Evolutionary conservation across 1,140 invertebrate genomes (phyloP), one percentile per base, ranked within the genome.

Genomic region (Leptopilina boulardi): DNA sequence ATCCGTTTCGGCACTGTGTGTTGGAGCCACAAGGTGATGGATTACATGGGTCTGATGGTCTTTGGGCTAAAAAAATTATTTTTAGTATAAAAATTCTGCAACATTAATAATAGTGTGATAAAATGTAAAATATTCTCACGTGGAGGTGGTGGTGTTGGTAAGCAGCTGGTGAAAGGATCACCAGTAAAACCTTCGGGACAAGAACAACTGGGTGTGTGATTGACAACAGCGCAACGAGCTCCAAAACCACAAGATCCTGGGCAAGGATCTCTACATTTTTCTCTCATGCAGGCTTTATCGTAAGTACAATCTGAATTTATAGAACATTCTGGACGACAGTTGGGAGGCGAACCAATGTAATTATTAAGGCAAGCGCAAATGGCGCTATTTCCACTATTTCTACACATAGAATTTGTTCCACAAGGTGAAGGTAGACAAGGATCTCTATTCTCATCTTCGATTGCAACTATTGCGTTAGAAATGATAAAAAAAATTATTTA

Each of bases 241-340:
- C 93, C 92, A 11, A 93, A 87, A 13, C 95, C 95, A 86, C 96
- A 97, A 8, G 94, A 93, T 42, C 95, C 95, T 6, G 93, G 92
- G 84, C 95, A 96, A 21, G 96, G 96, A 88, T 96, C 94, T 41
- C 89, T 89, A 85, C 95, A 96, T 86, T 94, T 95, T 81, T 92
- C 93, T 83, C 93, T 92, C 56, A 95, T 91, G 76, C 95, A 96
- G 59, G 95, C 94, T 78, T 92, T 93, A 80, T 94, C 91, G 41
- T 91, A 90, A 1, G 92, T 80, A 85, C 96, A 97, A 72, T 96
- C 95, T 0, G 92, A 90, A 86, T 94, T 93, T 0, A 93, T 83
- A 1, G 93, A 92, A 84, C 95, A 96, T 84, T 96, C 95, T 9
- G 95, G 94, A 73, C 94, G 89, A 84, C 95, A 96, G 75, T 92